phyloP scores from a whole-genome alignment of 2,113 vertebrate genomes.

The Myiagra hebetior region DNA sequence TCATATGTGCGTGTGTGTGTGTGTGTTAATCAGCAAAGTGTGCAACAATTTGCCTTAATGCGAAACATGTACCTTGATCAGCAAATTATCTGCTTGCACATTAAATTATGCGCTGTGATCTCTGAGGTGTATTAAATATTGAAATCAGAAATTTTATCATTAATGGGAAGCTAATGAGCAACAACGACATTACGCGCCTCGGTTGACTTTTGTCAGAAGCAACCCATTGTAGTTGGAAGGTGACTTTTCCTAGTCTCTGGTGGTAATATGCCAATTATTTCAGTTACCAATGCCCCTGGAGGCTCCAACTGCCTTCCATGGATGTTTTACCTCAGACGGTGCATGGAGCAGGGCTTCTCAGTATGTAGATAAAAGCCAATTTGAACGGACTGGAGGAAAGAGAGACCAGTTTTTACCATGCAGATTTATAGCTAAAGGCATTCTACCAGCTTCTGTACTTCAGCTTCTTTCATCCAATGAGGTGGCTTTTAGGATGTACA shows the following conservation, averaged over 20 bases:
- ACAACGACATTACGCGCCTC: background rate
- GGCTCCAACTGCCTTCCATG: background rate
- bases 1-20: background rate
- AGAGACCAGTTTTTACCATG: background rate
- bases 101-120: conserved; percentile 38
- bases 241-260: conserved; percentile 25
- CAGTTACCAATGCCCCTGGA: background rate
- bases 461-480: conserved; percentile 10
- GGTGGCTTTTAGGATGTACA: background rate
- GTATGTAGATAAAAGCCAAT: background rate
- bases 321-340: background rate
- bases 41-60: background rate
- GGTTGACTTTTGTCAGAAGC: background rate
- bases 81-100: conserved; percentile 35
- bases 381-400: background rate
- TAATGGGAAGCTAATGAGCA: conserved; percentile 42
- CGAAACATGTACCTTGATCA: conserved; percentile 18
- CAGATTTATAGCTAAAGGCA: conserved; percentile 29
- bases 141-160: background rate
- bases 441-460: background rate
- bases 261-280: conserved; percentile 7
- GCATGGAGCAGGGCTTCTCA: background rate
- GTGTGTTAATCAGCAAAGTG: conserved; percentile 3
- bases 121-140: conserved; percentile 39
- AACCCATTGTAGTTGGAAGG: conserved; percentile 20